phyloP scores from a whole-genome alignment of 2,888 invertebrate genomes.

The Eurois occulta region DNA sequence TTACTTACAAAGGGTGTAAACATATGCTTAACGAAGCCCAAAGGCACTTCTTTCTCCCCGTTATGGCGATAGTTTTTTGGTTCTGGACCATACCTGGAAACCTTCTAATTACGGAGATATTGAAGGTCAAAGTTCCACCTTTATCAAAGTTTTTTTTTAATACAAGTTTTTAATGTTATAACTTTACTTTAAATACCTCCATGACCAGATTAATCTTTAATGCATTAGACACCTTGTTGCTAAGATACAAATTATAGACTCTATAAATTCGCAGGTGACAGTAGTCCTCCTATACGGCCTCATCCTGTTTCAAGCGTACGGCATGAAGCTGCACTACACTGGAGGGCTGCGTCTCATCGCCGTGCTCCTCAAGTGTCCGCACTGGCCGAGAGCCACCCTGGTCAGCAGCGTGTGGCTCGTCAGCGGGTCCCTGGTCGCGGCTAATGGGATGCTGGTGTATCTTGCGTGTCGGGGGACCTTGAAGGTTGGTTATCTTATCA shows the following conservation, averaged over 20 bases:
- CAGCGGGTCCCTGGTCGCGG: conserved; percentile 78
- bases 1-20: neutral
- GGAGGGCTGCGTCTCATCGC: conserved; percentile 83
- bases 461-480: conserved; percentile 83
- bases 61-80: too few relatives aligned
- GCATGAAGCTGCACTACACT: conserved; percentile 88
- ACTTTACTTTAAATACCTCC: too few relatives aligned
- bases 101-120: too few relatives aligned
- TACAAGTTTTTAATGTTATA: too few relatives aligned
- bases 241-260: neutral
- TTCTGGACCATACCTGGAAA: too few relatives aligned
- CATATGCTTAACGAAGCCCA: too few relatives aligned
- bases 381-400: conserved; percentile 78
- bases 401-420: conserved; percentile 80
- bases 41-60: too few relatives aligned
- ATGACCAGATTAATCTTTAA: too few relatives aligned
- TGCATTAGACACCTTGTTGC: too few relatives aligned
- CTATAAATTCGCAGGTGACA: conserved; percentile 74
- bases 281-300: conserved; percentile 83
- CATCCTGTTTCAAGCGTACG: conserved; percentile 84
- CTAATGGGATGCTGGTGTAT: conserved; percentile 84
- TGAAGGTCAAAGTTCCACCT: too few relatives aligned
- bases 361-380: conserved; percentile 79
- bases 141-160: too few relatives aligned
- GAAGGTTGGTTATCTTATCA: conserved; percentile 72